Conservation (phyloP, 2,113 vertebrate species). For the Aldabrachelys gigantea region DNA sequence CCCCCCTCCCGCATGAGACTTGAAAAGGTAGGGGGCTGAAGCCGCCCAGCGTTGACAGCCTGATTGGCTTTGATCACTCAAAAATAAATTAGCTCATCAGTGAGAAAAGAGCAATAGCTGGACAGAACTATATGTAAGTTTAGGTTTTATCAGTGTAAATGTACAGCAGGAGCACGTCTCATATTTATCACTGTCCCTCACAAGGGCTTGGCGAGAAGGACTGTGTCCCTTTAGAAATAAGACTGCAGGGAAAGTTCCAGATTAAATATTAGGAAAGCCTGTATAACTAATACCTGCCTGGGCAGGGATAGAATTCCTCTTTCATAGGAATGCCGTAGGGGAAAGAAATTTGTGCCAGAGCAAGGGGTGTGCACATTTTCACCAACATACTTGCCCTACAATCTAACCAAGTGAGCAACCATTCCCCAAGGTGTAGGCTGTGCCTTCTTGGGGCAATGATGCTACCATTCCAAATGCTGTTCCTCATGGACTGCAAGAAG, state of each 20-base stretch:
- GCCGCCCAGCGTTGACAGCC: neutral
- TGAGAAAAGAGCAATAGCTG: neutral
- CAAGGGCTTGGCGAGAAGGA: neutral
- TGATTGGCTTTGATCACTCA: neutral
- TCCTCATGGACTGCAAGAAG: neutral
- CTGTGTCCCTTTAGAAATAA: neutral
- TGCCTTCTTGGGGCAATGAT: neutral
- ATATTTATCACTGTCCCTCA: neutral
- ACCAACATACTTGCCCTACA: neutral
- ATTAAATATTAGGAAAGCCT: neutral
- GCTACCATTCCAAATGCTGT: neutral
- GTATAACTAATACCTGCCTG: neutral
- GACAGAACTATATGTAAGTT: neutral
- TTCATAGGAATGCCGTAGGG: neutral
- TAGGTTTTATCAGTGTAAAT: neutral
- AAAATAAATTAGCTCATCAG: neutral
- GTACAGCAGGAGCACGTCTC: neutral
- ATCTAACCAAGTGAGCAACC: neutral
- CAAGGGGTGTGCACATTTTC: neutral
- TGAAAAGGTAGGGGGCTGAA: neutral
- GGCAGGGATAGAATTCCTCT: no score
- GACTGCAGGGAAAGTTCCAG: neutral
- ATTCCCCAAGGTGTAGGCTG: neutral
- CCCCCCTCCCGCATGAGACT: neutral
- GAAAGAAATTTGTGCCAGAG: neutral